Evolutionary conservation across 2,797 vertebrate genomes (phyloP).

Genomic region (Melanotaenia parkinsoni): DNA sequence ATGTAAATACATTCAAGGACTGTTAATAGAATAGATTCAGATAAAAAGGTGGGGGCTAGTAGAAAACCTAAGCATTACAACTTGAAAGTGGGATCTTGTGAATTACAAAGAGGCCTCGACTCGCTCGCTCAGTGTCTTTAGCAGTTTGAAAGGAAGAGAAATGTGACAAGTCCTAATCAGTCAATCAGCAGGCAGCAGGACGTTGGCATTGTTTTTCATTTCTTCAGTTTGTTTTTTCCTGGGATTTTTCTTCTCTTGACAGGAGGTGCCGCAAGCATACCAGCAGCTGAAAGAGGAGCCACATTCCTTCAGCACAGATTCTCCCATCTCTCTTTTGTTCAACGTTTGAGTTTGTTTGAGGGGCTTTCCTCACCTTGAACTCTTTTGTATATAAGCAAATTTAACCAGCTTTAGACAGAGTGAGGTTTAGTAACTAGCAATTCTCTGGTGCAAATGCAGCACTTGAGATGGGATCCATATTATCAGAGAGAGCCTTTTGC

Average conservation of each 20-base stretch:
- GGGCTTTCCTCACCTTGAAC: conserved; percentile 74
- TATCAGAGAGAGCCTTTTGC: conserved; percentile 20
- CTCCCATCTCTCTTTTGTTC: conserved; percentile 76
- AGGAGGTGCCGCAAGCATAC: conserved; percentile 74
- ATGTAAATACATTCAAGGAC: conserved; percentile 1
- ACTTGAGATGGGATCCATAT: conserved; percentile 31
- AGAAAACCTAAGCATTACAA: too few relatives aligned
- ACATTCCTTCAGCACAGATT: conserved; percentile 76
- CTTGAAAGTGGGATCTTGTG: not conserved
- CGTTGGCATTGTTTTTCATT: conserved; percentile 79
- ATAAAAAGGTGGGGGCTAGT: not conserved
- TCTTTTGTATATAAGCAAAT: conserved; percentile 49
- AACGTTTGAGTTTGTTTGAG: conserved; percentile 70
- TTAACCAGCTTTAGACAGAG: conserved; percentile 40
- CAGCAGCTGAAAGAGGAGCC: conserved; percentile 80
- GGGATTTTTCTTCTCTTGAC: conserved; percentile 77
- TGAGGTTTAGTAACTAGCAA: conserved; percentile 8
- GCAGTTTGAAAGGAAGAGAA: conserved; percentile 58
- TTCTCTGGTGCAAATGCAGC: conserved; percentile 20
- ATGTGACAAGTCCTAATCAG: conserved; percentile 71
- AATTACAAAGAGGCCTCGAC: conserved; percentile 21
- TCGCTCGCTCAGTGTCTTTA: conserved; percentile 24
- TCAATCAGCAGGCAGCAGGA: conserved; percentile 73
- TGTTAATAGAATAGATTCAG: not conserved
- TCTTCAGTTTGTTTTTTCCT: conserved; percentile 80